phyloP scores from a whole-genome alignment of 2,888 invertebrate species.

The Pristionchus entomophagus region DNA sequence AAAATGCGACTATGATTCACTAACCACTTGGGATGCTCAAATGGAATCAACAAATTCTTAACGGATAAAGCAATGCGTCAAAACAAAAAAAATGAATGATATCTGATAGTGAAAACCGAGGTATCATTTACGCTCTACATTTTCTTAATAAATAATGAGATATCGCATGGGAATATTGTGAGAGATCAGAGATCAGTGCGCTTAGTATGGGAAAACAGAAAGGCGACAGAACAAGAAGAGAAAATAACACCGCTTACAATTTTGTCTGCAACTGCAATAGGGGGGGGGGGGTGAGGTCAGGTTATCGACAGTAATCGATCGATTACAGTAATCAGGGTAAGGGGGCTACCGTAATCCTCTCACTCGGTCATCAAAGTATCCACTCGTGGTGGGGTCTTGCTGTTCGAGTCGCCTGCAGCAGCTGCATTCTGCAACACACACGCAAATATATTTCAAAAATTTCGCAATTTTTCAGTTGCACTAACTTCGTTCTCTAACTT shows the following conservation, averaged over 20 bases:
- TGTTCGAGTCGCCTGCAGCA: constrained; percentile 4
- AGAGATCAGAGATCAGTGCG: constrained; percentile 31
- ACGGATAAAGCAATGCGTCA: constrained; percentile 26
- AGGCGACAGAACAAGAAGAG: not conserved
- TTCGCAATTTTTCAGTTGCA: too few species aligned
- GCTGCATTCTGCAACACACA: not conserved
- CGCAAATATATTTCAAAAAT: not conserved
- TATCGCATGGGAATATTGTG: constrained; percentile 1
- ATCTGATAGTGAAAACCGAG: not conserved
- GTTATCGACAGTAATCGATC: not conserved
- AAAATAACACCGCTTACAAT: not conserved
- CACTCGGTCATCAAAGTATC: not conserved
- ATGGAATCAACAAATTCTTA: constrained; percentile 3
- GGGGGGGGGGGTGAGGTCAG: not conserved
- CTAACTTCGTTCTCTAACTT: too few species aligned
- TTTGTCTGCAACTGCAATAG: not conserved
- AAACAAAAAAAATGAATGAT: not conserved
- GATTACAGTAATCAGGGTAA: not conserved
- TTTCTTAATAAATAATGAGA: not conserved
- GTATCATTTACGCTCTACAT: not conserved
- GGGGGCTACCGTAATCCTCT: constrained; percentile 23
- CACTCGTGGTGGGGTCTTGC: not conserved
- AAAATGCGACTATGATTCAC: not conserved
- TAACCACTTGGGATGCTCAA: not conserved
- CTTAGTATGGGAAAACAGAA: not conserved